Evolutionary conservation across 2,113 vertebrate genomes (phyloP).

Genomic region (Petroica traversi): DNA sequence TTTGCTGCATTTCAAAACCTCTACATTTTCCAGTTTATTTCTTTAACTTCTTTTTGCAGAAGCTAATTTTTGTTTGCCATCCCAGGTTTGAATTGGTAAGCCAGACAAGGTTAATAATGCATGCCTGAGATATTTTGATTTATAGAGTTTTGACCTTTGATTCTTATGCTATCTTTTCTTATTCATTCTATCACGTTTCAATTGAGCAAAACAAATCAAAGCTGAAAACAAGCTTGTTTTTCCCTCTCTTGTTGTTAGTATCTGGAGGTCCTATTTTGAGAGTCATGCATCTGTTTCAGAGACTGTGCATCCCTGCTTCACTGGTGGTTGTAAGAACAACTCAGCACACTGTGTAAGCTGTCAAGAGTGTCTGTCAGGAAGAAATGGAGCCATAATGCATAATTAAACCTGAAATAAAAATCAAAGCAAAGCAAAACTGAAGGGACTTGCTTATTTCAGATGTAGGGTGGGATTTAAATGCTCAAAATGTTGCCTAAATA

Average conservation of each 20-base stretch:
- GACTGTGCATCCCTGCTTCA: background rate
- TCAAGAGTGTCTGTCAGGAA: background rate
- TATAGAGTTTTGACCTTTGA: background rate
- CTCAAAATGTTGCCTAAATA: background rate
- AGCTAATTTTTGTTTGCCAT: background rate
- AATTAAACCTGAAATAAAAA: background rate
- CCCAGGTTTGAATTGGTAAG: background rate
- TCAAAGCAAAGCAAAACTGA: background rate
- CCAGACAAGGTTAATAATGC: background rate
- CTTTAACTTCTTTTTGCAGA: background rate
- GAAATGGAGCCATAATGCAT: background rate
- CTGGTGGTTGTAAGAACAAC: background rate
- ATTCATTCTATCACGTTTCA: background rate
- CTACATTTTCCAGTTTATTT: background rate
- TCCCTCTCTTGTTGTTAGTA: background rate
- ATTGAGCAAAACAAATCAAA: background rate
- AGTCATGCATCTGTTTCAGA: background rate
- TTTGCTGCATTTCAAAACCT: background rate
- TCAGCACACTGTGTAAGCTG: fast-evolving
- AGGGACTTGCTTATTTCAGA: background rate
- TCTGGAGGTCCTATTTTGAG: background rate
- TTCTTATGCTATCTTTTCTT: background rate
- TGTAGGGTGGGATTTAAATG: background rate
- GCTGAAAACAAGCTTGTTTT: background rate
- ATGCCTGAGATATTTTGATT: background rate